Percentiles rank a stretch among this genome's conserved stretches.
Conservation (phyloP, 2,113 vertebrate species). For the Micronisus gabar region DNA sequence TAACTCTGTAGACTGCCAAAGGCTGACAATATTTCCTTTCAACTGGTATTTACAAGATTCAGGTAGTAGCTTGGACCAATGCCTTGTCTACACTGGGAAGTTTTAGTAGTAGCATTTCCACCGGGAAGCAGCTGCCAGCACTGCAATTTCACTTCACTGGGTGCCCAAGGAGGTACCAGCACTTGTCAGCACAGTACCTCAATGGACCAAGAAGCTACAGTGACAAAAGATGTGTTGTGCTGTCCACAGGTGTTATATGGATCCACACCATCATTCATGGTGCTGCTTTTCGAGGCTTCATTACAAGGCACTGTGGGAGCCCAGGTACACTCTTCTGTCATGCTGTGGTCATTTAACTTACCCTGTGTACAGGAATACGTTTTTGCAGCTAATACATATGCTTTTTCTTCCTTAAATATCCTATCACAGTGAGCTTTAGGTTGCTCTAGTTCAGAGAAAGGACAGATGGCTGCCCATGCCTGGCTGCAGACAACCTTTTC, state of each 20-base stretch:
- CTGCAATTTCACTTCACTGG: background rate
- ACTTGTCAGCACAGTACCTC: background rate
- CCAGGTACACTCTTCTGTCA: background rate
- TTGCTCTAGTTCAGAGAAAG: background rate
- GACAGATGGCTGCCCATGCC: background rate
- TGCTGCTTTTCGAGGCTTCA: background rate
- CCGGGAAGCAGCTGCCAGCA: background rate
- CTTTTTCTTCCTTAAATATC: background rate
- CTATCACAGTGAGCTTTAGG: background rate
- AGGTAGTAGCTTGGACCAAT: background rate
- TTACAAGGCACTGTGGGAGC: background rate
- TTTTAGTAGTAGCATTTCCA: background rate
- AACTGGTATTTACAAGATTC: background rate
- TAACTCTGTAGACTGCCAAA: background rate
- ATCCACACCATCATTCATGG: background rate
- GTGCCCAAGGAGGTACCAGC: rapidly evolving
- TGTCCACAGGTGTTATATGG: background rate
- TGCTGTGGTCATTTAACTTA: background rate
- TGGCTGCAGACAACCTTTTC: background rate
- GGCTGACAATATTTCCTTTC: background rate
- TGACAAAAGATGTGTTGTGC: background rate
- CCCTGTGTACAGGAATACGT: background rate
- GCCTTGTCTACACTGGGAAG: rapidly evolving
- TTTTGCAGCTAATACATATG: background rate
- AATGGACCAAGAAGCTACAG: background rate